These are phyloP conservation scores for Arenaria interpres DNA, from an alignment of 2,113 vertebrate species.

Conservation along the genomic window DNA sequence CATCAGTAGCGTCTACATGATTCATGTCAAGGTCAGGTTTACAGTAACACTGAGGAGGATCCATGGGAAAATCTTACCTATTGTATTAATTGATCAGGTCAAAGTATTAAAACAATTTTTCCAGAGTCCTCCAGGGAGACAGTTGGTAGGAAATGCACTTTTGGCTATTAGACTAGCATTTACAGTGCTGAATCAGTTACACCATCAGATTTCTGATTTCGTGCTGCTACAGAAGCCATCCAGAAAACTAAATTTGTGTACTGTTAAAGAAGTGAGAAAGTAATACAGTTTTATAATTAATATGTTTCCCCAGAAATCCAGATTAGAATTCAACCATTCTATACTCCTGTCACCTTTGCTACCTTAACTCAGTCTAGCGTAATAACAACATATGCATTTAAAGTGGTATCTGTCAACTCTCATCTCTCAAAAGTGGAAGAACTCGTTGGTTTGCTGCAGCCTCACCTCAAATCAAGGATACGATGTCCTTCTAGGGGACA, in stretches of 20 bases:
- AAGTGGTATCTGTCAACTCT: conserved; percentile 12
- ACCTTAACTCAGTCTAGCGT: background rate
- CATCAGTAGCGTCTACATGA: background rate
- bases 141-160: background rate
- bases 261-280: background rate
- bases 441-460: background rate
- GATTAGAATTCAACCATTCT: background rate
- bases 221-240: background rate
- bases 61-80: background rate
- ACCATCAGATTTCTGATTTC: background rate
- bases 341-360: background rate
- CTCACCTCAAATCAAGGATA: background rate
- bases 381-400: conserved; percentile 35
- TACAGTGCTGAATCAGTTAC: background rate
- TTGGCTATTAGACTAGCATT: background rate
- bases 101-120: background rate
- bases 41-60: background rate
- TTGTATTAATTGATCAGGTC: background rate
- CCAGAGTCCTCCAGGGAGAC: background rate
- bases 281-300: background rate
- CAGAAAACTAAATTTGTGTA: background rate
- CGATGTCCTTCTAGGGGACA: background rate
- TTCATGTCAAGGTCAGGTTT: background rate
- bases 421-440: background rate
- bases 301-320: background rate